These are phyloP conservation scores for Tenthredo amoena DNA, from an alignment of 2,888 invertebrate genomes.

Conservation along the genomic window DNA sequence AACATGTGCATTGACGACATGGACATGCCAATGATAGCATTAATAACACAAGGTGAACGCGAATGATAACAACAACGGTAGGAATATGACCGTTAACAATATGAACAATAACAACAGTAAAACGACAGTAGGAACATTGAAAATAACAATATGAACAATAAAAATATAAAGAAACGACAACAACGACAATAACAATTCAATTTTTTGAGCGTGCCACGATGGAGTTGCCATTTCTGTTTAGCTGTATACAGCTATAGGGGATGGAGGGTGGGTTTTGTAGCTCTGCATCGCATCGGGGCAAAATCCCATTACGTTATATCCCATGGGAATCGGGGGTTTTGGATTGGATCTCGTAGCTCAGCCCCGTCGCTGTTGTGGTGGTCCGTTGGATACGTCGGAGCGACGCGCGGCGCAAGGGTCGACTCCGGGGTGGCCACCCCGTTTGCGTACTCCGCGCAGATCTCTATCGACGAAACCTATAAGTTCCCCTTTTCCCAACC, in stretches of 20 bases:
- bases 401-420: constrained; percentile 12
- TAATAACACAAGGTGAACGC: neutral
- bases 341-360: constrained; percentile 42
- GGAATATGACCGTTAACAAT: neutral
- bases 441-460: constrained; percentile 57
- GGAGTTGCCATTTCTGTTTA: constrained; percentile 5
- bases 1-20: no score
- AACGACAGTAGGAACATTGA: neutral
- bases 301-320: constrained; percentile 39
- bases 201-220: neutral
- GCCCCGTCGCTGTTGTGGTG: neutral
- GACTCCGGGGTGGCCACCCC: constrained; percentile 26
- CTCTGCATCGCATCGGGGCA: constrained; percentile 28
- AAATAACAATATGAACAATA: neutral
- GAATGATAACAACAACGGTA: neutral
- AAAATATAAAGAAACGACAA: neutral
- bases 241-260: neutral
- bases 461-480: constrained; percentile 68
- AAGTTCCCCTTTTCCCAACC: constrained; percentile 26
- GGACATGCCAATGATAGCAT: neutral
- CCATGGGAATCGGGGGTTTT: constrained; percentile 28
- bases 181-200: neutral
- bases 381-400: neutral
- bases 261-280: constrained; percentile 19
- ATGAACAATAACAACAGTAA: neutral